Base-by-base conservation (phyloP, 2,113 vertebrate species). In the Neopipo cinnamomea region DNA sequence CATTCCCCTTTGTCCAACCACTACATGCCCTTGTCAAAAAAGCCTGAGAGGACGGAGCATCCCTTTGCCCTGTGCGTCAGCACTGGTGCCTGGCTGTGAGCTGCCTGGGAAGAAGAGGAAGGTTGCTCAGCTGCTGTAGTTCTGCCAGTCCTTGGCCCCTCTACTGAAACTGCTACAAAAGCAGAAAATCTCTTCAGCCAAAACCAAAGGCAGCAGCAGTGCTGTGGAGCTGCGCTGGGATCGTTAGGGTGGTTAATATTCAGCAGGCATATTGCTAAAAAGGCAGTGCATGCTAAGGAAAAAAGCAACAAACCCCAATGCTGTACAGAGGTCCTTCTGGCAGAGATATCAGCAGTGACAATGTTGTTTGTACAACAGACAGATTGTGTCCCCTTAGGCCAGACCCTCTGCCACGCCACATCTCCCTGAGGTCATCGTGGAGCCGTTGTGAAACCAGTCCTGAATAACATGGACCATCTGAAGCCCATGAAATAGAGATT, bases 191-290 rank as follows among this genome's bases (percentile, higher is more conserved):
- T 39, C 79, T 62, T 77, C 76, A 76, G 89, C 75, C 55, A 58
- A 73, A 73, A 44, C 47, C 42, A 12, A 95, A 90, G 88, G 79
- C 72, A 95, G 82, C 88, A 93, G 89, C 80, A 59, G 95, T 14
- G 88, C 83, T 39, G 13, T 8, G 85, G 79, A 95, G 77, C 74
- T 90, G 92, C 7, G 3, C 85, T 93, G 91, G 95, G 80, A 94
- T 91, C 46, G 4, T 92, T 76, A 90, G 61, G 50, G 83, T 71
- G 74, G 77, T 97, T 96, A 96, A 94, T 93, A 95, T 96, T 95
- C 85, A 95, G 89, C 86, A 94, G 85, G 91, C 93, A 82, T 92
- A 80, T 84, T 9, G 12, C 73, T 71, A 71, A 92, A 93, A 91
- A 91, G 91, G 42, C 62, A 85, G 70, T 6, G 90, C 55, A 39